Evolutionary conservation across 2,888 invertebrate genomes (phyloP).

Genomic region (Globia sparganii): DNA sequence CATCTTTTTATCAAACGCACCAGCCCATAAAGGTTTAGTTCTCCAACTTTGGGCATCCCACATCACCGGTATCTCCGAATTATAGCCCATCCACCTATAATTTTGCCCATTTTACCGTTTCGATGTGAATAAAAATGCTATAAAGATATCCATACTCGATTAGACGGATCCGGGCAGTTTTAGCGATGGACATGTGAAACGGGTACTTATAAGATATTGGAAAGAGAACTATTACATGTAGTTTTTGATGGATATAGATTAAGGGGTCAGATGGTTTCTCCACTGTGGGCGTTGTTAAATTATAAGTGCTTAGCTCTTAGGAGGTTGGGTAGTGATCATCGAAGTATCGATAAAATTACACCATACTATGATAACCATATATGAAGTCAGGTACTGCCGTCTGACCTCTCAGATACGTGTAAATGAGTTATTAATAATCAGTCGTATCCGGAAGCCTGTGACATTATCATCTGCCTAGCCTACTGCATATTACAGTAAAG

Average conservation of each 20-base stretch:
- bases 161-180: slow-evolving; percentile 12
- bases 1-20: slow-evolving; percentile 37
- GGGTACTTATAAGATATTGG: slow-evolving; percentile 32
- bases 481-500: background rate
- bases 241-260: slow-evolving; percentile 6
- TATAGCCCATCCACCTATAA: slow-evolving; percentile 52
- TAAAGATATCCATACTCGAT: slow-evolving; percentile 55
- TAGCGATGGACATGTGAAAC: slow-evolving; percentile 32
- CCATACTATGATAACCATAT: background rate
- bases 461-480: background rate
- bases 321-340: background rate
- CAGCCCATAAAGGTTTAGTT: slow-evolving; percentile 45
- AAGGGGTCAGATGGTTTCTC: slow-evolving; percentile 2
- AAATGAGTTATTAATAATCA: slow-evolving; percentile 16
- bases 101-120: slow-evolving; percentile 52
- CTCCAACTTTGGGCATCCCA: slow-evolving; percentile 33
- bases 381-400: background rate
- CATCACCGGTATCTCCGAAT: slow-evolving; percentile 42
- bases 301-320: background rate
- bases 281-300: slow-evolving; percentile 27
- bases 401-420: slow-evolving; percentile 24
- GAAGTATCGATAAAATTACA: background rate
- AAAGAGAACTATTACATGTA: background rate
- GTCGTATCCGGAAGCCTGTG: background rate
- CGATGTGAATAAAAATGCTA: slow-evolving; percentile 58